phyloP scores from a whole-genome alignment of 2,113 vertebrate species.

The Malurus elegans region DNA sequence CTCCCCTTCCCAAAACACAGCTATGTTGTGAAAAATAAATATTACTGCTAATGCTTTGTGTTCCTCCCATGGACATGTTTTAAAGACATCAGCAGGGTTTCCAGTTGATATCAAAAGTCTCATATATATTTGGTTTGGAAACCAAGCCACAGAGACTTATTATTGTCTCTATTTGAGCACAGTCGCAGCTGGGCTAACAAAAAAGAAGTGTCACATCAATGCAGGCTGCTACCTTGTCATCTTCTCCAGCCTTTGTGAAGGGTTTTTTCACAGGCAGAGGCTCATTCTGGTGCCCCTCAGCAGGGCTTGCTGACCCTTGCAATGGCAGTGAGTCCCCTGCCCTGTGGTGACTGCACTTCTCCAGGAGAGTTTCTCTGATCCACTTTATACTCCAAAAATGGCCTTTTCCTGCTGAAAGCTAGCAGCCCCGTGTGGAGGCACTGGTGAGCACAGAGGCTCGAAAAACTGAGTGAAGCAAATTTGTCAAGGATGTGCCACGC shows the following conservation, averaged over 20 bases:
- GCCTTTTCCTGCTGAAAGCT: not conserved
- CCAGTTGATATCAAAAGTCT: not conserved
- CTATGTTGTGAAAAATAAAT: not conserved
- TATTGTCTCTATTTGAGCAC: not conserved
- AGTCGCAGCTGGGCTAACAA: not conserved
- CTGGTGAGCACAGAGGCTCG: not conserved
- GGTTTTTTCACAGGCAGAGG: not conserved
- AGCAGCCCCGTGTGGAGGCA: not conserved
- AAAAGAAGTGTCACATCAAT: not conserved
- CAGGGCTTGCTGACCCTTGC: not conserved
- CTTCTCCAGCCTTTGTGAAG: not conserved
- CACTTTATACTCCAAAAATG: not conserved
- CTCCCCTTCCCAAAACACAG: not conserved
- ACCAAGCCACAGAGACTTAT: not conserved
- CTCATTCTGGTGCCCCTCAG: not conserved
- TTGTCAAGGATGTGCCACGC: fast-evolving
- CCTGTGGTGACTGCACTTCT: not conserved
- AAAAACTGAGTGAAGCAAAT: not conserved
- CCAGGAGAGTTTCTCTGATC: not conserved
- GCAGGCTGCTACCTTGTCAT: not conserved
- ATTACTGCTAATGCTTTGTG: not conserved
- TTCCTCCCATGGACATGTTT: not conserved
- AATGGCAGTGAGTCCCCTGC: not conserved
- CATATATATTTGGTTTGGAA: not conserved
- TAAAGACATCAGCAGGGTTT: not conserved